Evolutionary conservation across 2,888 invertebrate genomes (phyloP).

Genomic region (Busseola fusca): DNA sequence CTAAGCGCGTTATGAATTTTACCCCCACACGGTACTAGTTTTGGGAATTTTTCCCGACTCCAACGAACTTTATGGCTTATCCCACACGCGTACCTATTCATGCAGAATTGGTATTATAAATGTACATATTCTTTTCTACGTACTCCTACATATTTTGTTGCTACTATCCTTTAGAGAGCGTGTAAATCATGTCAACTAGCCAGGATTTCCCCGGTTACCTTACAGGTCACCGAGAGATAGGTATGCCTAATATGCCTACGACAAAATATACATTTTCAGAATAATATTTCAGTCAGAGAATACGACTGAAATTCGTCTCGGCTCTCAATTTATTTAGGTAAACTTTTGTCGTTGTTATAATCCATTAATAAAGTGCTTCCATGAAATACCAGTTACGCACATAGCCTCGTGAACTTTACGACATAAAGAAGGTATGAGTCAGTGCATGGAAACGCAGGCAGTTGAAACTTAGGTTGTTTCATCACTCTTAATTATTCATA

Average conservation of each 20-base stretch:
- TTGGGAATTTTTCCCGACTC: slow-evolving; percentile 83
- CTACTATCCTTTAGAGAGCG: slow-evolving; percentile 48
- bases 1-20: slow-evolving; percentile 88
- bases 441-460: slow-evolving; percentile 65
- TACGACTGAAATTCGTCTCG: slow-evolving; percentile 22
- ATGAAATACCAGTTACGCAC: slow-evolving; percentile 51
- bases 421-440: slow-evolving; percentile 57
- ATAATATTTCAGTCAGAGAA: slow-evolving; percentile 30
- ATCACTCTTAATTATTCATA: slow-evolving; percentile 75
- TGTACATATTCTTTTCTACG: slow-evolving; percentile 61
- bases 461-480: slow-evolving; percentile 67
- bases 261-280: slow-evolving; percentile 29
- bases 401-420: slow-evolving; percentile 45
- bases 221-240: slow-evolving; percentile 48
- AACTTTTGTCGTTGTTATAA: slow-evolving; percentile 37
- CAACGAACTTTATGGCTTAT: slow-evolving; percentile 82
- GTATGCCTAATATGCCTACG: slow-evolving; percentile 48
- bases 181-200: slow-evolving; percentile 63
- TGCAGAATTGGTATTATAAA: slow-evolving; percentile 72
- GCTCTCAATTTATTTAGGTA: slow-evolving; percentile 30
- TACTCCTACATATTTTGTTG: slow-evolving; percentile 51
- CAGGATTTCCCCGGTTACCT: slow-evolving; percentile 48
- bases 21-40: slow-evolving; percentile 81
- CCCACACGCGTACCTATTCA: slow-evolving; percentile 74
- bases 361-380: slow-evolving; percentile 40